Percentiles rank a stretch among this genome's conserved stretches.
Evolutionary conservation across 2,888 invertebrate genomes (phyloP).

Genomic region (Rhodophaea formosa): DNA sequence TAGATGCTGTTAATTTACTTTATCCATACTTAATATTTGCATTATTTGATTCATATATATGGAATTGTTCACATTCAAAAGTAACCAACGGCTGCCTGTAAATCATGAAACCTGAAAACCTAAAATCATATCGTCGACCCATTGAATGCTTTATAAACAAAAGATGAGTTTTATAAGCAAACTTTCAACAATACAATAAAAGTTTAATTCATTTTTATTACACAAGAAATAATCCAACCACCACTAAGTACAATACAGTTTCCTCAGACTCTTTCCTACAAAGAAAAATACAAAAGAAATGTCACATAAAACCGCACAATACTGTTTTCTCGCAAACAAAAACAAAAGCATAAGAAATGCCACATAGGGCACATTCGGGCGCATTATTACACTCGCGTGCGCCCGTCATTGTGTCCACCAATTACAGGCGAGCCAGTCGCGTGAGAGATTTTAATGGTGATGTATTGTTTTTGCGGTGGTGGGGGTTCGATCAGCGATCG

Average conservation of each 20-base stretch:
- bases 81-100: too few relatives aligned
- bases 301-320: neutral
- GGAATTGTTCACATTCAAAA: too few relatives aligned
- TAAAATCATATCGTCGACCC: too few relatives aligned
- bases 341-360: slow-evolving; percentile 13
- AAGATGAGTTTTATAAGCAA: too few relatives aligned
- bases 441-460: slow-evolving; percentile 76
- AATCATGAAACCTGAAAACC: too few relatives aligned
- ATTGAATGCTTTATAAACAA: too few relatives aligned
- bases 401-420: slow-evolving; percentile 64
- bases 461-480: slow-evolving; percentile 62
- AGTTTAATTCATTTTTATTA: neutral
- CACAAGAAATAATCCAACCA: neutral
- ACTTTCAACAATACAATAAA: neutral
- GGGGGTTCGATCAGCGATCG: slow-evolving; percentile 39
- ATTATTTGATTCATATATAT: too few relatives aligned
- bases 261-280: neutral
- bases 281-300: neutral
- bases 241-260: neutral
- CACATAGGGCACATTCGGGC: slow-evolving; percentile 10
- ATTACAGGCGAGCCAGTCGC: slow-evolving; percentile 63
- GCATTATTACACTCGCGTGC: slow-evolving; percentile 38
- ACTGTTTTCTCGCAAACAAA: neutral
- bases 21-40: too few relatives aligned
- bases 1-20: too few relatives aligned